Conservation (phyloP, 2,888 invertebrate species). For the Drosophila crucigera region DNA sequence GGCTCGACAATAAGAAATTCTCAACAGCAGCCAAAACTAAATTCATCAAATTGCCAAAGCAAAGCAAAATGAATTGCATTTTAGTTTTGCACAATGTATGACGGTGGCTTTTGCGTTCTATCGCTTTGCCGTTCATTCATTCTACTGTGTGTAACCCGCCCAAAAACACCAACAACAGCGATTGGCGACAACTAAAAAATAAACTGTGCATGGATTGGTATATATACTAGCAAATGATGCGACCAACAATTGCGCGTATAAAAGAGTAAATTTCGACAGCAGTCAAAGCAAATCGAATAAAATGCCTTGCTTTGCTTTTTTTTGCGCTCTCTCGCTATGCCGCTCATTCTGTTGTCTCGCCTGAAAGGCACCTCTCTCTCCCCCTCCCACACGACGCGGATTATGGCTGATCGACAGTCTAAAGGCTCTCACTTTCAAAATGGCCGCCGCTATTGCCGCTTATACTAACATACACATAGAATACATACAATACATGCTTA, state of each 20-base stretch:
- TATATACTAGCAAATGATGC: not conserved
- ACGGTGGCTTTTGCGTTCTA: not conserved
- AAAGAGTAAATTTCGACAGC: not conserved
- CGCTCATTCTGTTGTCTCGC: not conserved
- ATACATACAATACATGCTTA: slow-evolving; percentile 24
- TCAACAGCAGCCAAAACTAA: not conserved
- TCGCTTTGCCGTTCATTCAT: not conserved
- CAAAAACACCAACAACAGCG: not conserved
- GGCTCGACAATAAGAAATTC: not conserved
- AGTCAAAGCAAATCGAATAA: not conserved
- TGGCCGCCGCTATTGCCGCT: slow-evolving; percentile 58
- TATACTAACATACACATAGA: slow-evolving; percentile 14
- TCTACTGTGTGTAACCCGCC: not conserved
- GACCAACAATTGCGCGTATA: not conserved
- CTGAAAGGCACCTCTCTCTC: not conserved
- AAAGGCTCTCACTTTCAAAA: not conserved
- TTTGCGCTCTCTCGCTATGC: not conserved
- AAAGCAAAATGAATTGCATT: not conserved
- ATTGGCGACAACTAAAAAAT: not conserved
- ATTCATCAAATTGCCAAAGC: not conserved
- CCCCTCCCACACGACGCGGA: not conserved
- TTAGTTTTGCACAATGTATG: not conserved
- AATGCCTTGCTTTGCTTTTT: not conserved
- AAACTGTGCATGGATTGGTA: not conserved
- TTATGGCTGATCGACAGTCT: not conserved